A percentile compares a stretch with the other conserved stretches of the same genome.
phyloP scores from a whole-genome alignment of 2,797 vertebrate species.

The Lepidocolaptes lacrymiger region DNA sequence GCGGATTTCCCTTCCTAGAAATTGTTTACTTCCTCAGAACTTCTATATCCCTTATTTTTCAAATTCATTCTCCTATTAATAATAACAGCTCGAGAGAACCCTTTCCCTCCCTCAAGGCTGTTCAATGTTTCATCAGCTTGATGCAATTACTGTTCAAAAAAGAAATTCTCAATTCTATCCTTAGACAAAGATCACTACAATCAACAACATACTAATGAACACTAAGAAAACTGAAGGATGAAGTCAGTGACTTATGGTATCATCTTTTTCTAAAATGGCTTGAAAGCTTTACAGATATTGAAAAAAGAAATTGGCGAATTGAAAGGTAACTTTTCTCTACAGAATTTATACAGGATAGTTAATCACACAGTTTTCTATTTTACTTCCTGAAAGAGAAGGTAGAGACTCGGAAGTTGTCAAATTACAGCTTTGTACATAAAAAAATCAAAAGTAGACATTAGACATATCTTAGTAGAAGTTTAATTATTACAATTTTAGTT shows the following conservation, averaged over 20 bases:
- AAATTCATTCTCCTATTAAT: background rate
- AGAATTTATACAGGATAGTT: background rate
- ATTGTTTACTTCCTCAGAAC: conserved; percentile 24
- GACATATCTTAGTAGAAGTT: background rate
- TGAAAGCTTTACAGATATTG: background rate
- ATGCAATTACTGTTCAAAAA: background rate
- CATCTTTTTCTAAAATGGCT: background rate
- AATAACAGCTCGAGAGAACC: background rate
- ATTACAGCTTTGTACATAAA: background rate
- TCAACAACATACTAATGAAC: background rate
- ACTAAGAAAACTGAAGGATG: background rate
- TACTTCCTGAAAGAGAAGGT: background rate
- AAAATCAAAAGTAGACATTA: background rate
- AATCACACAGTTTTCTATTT: background rate
- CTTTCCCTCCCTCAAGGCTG: background rate
- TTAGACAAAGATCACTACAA: background rate
- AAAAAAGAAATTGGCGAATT: background rate
- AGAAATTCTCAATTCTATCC: conserved; percentile 26
- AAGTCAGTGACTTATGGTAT: background rate
- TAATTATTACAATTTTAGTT: background rate
- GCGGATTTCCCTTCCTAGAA: conserved; percentile 39
- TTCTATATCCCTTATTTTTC: conserved; percentile 7
- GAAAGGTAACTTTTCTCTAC: background rate
- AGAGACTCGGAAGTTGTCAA: background rate
- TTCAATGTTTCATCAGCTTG: conserved; percentile 16